Evolutionary conservation across 1,140 invertebrate genomes (phyloP).

Genomic region (Tetraneura akinire): DNA sequence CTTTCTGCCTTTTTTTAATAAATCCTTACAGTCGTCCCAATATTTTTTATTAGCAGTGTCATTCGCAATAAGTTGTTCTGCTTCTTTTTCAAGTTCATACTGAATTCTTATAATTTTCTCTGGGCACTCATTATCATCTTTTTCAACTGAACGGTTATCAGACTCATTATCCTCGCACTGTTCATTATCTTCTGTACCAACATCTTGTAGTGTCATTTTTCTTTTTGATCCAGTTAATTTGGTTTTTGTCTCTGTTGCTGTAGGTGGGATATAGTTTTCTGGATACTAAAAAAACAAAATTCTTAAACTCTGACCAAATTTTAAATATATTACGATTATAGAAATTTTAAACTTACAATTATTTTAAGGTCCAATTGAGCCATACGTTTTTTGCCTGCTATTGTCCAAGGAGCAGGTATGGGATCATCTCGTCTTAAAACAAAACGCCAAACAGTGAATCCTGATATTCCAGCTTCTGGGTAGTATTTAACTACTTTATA

Average conservation of each 20-base stretch:
- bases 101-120: constrained; percentile 60
- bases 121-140: background rate
- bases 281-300: constrained; percentile 62
- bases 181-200: background rate
- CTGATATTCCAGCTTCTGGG: constrained; percentile 76
- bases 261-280: constrained; percentile 70
- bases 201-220: constrained; percentile 6
- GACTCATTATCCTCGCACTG: background rate
- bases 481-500: constrained; percentile 85
- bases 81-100: constrained; percentile 62
- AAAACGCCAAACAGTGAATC: constrained; percentile 81
- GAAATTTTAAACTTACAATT: constrained; percentile 33
- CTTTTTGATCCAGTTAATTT: background rate
- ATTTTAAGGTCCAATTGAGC: constrained; percentile 60
- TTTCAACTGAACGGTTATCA: background rate
- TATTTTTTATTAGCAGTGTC: constrained; percentile 69
- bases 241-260: constrained; percentile 56
- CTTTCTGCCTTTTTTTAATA: constrained; percentile 62
- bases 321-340: background rate
- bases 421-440: constrained; percentile 77
- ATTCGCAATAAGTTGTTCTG: constrained; percentile 63
- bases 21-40: constrained; percentile 66
- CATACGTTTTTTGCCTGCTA: constrained; percentile 65
- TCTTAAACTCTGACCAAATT: background rate
- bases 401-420: constrained; percentile 80